Conservation (phyloP, 1,140 invertebrate species). For the Drosophila fuyamai region DNA sequence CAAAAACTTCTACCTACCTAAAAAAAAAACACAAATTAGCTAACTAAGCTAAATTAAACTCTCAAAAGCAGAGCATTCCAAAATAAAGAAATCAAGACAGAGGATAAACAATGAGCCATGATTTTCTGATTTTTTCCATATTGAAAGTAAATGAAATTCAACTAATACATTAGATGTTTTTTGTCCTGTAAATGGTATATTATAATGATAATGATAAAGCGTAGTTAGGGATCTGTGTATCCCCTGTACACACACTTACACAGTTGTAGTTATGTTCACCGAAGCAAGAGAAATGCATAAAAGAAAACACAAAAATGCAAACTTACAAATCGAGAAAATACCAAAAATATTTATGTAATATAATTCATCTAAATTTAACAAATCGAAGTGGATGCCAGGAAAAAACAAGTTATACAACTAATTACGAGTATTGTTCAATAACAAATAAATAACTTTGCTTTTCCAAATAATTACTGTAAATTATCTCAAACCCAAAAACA, state of each 20-base stretch:
- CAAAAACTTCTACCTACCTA: constrained; percentile 37
- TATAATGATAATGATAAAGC: constrained; percentile 64
- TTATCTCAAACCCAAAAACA: constrained; percentile 60
- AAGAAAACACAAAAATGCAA: constrained; percentile 27
- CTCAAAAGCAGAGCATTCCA: constrained; percentile 26
- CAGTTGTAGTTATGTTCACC: constrained; percentile 81
- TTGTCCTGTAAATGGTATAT: constrained; percentile 81
- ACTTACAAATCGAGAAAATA: constrained; percentile 44
- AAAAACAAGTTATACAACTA: constrained; percentile 59
- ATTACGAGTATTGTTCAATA: constrained; percentile 72
- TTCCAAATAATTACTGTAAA: constrained; percentile 79
- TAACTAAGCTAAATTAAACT: constrained; percentile 22
- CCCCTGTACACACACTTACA: constrained; percentile 51
- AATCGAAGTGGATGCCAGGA: constrained; percentile 31
- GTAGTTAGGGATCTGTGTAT: constrained; percentile 69
- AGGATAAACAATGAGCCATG: constrained; percentile 39
- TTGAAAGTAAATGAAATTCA: constrained; percentile 66
- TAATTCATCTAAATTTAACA: constrained; percentile 77
- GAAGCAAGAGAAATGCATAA: constrained; percentile 27
- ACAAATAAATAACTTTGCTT: constrained; percentile 64
- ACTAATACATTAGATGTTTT: constrained; percentile 81
- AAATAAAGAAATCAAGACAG: constrained; percentile 8
- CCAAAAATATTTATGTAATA: constrained; percentile 80
- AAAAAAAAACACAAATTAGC: constrained; percentile 21
- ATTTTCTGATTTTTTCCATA: constrained; percentile 75